These are phyloP conservation scores for Tetragonisca angustula DNA, from an alignment of 2,888 invertebrate genomes.

Conservation along the genomic window DNA sequence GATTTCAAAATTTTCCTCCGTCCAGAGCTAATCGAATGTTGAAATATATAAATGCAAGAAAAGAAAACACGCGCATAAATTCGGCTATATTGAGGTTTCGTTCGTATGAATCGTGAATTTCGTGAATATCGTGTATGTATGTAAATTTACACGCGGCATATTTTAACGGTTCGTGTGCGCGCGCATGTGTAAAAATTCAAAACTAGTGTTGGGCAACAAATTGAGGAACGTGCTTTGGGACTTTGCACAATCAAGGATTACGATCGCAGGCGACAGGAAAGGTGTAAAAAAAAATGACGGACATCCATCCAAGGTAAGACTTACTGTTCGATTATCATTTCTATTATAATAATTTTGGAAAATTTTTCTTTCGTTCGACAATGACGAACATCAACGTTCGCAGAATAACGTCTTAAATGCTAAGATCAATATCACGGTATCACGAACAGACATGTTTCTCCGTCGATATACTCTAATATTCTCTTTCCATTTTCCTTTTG, in stretches of 20 bases:
- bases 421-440: constrained; percentile 52
- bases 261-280: constrained; percentile 19
- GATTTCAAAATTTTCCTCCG: background rate
- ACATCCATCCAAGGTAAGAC: constrained; percentile 42
- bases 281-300: constrained; percentile 15
- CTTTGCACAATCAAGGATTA: constrained; percentile 8
- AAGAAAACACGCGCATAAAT: background rate
- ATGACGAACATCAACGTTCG: constrained; percentile 33
- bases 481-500: constrained; percentile 15
- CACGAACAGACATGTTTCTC: constrained; percentile 35
- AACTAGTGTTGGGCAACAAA: background rate
- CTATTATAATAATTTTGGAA: constrained; percentile 38
- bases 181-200: background rate
- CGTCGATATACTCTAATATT: constrained; percentile 29
- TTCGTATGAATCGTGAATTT: constrained; percentile 16
- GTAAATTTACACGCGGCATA: background rate
- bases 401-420: constrained; percentile 44
- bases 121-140: background rate
- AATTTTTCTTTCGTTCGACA: constrained; percentile 25
- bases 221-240: background rate
- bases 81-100: background rate
- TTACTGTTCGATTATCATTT: constrained; percentile 35
- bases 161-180: background rate
- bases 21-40: background rate
- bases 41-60: background rate